Evolutionary conservation across 1,140 invertebrate genomes (phyloP), one percentile per base, ranked within the genome.

Genomic region (Ylistrum balloti): DNA sequence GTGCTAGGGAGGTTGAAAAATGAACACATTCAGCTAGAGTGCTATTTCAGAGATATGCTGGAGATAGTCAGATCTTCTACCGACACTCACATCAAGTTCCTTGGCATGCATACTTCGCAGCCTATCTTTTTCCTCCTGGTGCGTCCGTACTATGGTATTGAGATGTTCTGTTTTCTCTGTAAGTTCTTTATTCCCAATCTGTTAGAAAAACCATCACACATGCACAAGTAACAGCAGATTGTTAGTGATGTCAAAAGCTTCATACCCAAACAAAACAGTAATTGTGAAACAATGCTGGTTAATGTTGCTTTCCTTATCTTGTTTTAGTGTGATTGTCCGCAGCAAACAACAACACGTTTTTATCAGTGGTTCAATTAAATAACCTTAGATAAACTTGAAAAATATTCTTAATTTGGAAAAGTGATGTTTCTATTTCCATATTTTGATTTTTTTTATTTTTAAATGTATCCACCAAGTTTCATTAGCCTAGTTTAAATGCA

Each of bases 151-250:
- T 33, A 91, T 90, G 86, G 91, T 91, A 32, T 88, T 93, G 17
- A 94, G 90, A 74, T 92, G 91, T 86, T 93, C 89, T 88, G 93
- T 94, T 56, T 93, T 89, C 86, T 91, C 92, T 38, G 88, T 91
- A 85, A 93, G 74, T 33, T 93, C 90, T 87, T 92, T 93, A 87
- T 93, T 93, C 90, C 88, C 90, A 33, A 22, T 92, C 93, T 93
- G 88, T 32, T 88, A 88, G 86, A 56, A 85, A 45, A 91, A 85
- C 86, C 41, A 17, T 85, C 45, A 88, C 28, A 88, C 88, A 90
- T 32, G 45, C 34, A 90, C 34, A 88, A 86, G 33, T 86, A 41
- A 45, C 45, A 32, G 34, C 74, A 33, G 22, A 86, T 38, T 89
- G 32, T 32, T 28, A 87, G 86, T 45, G 41, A 45, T 45, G 41